These are phyloP conservation scores for Clunio marinus DNA, from an alignment of 2,888 invertebrate species.

Conservation along the genomic window DNA sequence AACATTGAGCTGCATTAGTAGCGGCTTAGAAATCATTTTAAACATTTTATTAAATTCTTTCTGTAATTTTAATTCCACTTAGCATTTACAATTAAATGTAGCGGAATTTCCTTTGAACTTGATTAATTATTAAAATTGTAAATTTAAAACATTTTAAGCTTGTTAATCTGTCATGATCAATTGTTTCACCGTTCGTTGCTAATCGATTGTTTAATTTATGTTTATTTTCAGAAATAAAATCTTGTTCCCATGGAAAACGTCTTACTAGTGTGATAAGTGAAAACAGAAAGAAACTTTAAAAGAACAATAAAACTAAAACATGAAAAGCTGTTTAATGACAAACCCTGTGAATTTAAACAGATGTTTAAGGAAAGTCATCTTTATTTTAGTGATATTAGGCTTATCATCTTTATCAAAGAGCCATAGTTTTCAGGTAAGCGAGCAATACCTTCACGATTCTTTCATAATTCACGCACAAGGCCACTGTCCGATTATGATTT, in stretches of 20 bases:
- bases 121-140: neutral
- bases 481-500: neutral
- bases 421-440: slow-evolving; percentile 31
- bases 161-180: too few relatives aligned
- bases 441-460: neutral
- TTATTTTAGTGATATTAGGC: slow-evolving; percentile 36
- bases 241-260: slow-evolving; percentile 4
- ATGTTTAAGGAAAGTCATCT: slow-evolving; percentile 1
- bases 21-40: too few relatives aligned
- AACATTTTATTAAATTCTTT: too few relatives aligned
- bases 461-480: neutral
- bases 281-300: neutral
- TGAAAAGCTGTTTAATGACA: too few relatives aligned
- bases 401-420: slow-evolving; percentile 29
- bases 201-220: too few relatives aligned
- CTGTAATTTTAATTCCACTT: too few relatives aligned
- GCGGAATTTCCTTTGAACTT: too few relatives aligned
- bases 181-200: too few relatives aligned
- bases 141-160: neutral
- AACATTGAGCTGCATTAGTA: too few relatives aligned
- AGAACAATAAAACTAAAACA: neutral
- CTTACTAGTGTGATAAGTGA: neutral
- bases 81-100: too few relatives aligned
- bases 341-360: neutral
- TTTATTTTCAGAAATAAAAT: slow-evolving; percentile 1